Evolutionary conservation across 2,113 vertebrate genomes (phyloP), one percentile per base, ranked within the genome.

Genomic region (Mungos mungo): DNA sequence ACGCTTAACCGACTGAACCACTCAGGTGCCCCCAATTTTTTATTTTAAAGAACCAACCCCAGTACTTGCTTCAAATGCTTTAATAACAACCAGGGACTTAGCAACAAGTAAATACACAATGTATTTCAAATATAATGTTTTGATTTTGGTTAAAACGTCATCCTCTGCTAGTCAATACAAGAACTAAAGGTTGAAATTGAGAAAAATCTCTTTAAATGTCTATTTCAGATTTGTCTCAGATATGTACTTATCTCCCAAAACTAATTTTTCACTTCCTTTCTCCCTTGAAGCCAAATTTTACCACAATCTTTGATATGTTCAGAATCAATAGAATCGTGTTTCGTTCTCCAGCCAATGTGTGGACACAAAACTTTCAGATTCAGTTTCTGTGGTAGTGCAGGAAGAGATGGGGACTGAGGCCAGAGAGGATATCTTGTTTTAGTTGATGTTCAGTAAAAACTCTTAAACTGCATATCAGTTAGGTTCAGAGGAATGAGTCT

Each of bases 141-240:
- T 88, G 33, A 15, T 86, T 86, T 96, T 84, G n/a, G 35, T 69
- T 88, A 60, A 93, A 88, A 96, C 0, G 2, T 88, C 65, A 88
- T 60, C 9, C 35, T 68, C 19, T 63, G 19, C 16, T 60, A 96
- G 45, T 94, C 94, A 93, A 60, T 93, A 93, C 45, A 93, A 95
- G 77, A 97, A 89, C 11, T 95, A 45, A 85, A 88, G 47, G 65
- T 91, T 89, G 88, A 96, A 95, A 97, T 96, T 96, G 77, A 96
- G 95, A 86, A 89, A 96, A 86, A 72, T 77, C 68, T 89, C 63
- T 54, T 72, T 81, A 94, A 90, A 93, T 92, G 21, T 54, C 79
- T 31, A 47, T 96, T 97, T 93, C 31, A 69, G 63, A 65, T 96
- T 93, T 96, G 60, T 89, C 79, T 97, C 92, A 97, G 77, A 77